Evolutionary conservation across 1,140 invertebrate genomes (phyloP), one percentile per base, ranked within the genome.

Genomic region (Lordiphosa stackelbergi): DNA sequence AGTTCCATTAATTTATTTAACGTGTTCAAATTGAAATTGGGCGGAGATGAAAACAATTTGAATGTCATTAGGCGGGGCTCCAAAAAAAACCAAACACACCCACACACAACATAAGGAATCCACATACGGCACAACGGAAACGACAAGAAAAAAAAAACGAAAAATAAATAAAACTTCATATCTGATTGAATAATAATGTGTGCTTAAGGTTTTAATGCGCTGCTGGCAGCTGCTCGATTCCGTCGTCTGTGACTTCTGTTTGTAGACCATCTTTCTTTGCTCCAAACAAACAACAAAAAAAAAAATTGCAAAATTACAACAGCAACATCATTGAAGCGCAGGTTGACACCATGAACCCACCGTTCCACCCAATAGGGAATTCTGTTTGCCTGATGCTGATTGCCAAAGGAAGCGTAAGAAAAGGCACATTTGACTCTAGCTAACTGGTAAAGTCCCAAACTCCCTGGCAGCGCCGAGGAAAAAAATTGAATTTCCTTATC

Each of bases 151-250:
- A 48, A 52, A 22, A 47, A 55, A 73, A 57, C 62, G 41, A 28
- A 53, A 53, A 52, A 70, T 68, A 71, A 65, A 72, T 69, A 59
- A 68, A 71, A 73, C 68, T 66, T 63, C 72, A 83, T 81, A 81
- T 81, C 75, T 83, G 75, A 81, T 81, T 81, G 75, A 81, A 81
- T 81, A 81, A 81, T 81, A 81, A 81, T 81, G 68, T 83, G 77
- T 81, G 77, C 75, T 81, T 75, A 83, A 72, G 77, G 64, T 72
- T 83, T 75, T 75, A 81, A 81, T 81, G 77, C 55, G 71, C 60
- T 72, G 53, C 47, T 52, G 71, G 59, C 69, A 72, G 64, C 59
- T 71, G 68, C 71, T 58, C 9, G 46, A 9, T 6, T 9, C 53
- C 43, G 3, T n/a, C 19, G 11, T 28, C 42, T 48, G 22, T 16